These are phyloP conservation scores for Chondrosia reniformis DNA, from an alignment of 37 sponge, comb jelly and placozoan genomes.

Conservation along the genomic window DNA sequence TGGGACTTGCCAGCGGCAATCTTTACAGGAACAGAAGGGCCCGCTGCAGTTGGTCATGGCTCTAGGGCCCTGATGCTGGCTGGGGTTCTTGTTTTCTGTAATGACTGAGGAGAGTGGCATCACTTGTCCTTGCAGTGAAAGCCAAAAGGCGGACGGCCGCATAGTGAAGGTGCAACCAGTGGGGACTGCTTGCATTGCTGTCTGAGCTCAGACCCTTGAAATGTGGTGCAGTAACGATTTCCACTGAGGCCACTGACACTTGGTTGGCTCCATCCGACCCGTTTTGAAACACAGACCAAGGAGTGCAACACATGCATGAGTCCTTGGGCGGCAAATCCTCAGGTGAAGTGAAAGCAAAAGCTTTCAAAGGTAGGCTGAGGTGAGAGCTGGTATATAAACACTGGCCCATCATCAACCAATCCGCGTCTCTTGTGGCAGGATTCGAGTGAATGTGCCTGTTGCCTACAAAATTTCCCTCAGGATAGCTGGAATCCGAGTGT, in stretches of 20 bases:
- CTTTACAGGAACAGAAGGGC: background rate
- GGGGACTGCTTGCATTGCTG: constrained; percentile 26
- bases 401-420: constrained; percentile 60
- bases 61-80: background rate
- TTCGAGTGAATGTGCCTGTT: constrained; percentile 57
- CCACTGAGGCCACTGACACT: constrained; percentile 22
- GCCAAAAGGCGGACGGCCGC: constrained; percentile 28
- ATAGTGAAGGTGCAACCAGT: background rate
- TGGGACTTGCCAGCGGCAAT: background rate
- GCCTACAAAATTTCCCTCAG: constrained; percentile 71
- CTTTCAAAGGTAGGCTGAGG: constrained; percentile 25
- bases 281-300: constrained; percentile 87
- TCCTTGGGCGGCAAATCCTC: constrained; percentile 59
- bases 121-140: constrained; percentile 17
- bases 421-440: constrained; percentile 36
- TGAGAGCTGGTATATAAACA: constrained; percentile 29
- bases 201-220: background rate
- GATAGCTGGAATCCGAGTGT: constrained; percentile 42
- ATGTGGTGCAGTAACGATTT: constrained; percentile 34
- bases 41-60: background rate
- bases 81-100: background rate
- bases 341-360: constrained; percentile 63
- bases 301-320: constrained; percentile 76
- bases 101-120: constrained; percentile 19
- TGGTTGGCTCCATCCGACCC: constrained; percentile 53